phyloP scores from a whole-genome alignment of 2,797 vertebrate genomes.

The Betta splendens region DNA sequence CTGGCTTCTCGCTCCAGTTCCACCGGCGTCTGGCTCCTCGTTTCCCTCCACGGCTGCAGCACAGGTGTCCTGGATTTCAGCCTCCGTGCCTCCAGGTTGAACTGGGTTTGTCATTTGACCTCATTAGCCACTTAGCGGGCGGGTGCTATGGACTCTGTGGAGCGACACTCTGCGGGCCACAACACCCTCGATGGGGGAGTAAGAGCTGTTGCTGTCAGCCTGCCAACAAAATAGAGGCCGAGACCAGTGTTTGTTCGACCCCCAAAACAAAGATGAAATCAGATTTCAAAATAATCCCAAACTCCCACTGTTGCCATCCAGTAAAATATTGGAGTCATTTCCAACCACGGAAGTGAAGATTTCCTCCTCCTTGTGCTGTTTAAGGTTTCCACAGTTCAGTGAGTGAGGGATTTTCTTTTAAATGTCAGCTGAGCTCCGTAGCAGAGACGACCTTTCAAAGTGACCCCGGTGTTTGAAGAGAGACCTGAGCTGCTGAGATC shows the following conservation, averaged over 20 bases:
- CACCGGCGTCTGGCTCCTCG: too few species aligned
- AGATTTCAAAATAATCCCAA: slow-evolving; percentile 6
- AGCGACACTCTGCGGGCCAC: slow-evolving; percentile 60
- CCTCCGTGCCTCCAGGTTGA: slow-evolving; percentile 60
- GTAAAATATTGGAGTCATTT: too few species aligned
- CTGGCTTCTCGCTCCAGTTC: too few species aligned
- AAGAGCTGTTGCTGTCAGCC: slow-evolving; percentile 31
- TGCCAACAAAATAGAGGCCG: slow-evolving; percentile 16
- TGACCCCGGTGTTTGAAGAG: slow-evolving; percentile 46
- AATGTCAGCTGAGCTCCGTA: slow-evolving; percentile 53
- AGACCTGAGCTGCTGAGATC: slow-evolving; percentile 35
- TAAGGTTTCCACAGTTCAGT: slow-evolving; percentile 7
- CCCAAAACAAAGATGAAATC: neutral
- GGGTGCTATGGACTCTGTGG: slow-evolving; percentile 42
- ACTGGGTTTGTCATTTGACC: slow-evolving; percentile 77
- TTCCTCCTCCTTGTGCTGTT: too few species aligned
- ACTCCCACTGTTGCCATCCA: too few species aligned
- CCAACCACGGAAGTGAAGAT: too few species aligned
- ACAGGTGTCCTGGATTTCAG: slow-evolving; percentile 56
- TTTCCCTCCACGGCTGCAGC: too few species aligned
- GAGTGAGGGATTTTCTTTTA: slow-evolving; percentile 42
- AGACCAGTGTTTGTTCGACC: slow-evolving; percentile 21
- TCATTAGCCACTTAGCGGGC: slow-evolving; percentile 73
- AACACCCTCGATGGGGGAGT: slow-evolving; percentile 46
- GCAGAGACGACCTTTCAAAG: slow-evolving; percentile 55